Evolutionary conservation across 53 echinoderm and acorn worm species (phyloP).

Genomic region (Stichopus horrens): DNA sequence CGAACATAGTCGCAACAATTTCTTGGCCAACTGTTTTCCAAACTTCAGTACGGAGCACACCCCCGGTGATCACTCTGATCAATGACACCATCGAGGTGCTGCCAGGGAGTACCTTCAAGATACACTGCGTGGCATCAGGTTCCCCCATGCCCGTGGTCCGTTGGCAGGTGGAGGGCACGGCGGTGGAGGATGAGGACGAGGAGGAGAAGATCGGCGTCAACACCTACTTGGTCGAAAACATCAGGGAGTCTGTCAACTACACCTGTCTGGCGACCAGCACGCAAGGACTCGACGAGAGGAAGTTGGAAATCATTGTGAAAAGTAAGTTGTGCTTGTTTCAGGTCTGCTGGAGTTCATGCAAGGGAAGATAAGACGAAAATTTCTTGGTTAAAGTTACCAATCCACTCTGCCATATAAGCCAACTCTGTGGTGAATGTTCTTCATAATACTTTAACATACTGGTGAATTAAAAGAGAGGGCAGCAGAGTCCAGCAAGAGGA

Average conservation of each 20-base stretch:
- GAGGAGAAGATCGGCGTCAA: slow-evolving; percentile 59
- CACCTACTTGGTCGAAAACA: slow-evolving; percentile 51
- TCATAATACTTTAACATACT: no score
- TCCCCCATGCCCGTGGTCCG: slow-evolving; percentile 68
- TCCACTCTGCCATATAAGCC: no score
- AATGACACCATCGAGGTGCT: slow-evolving; percentile 58
- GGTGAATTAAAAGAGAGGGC: no score
- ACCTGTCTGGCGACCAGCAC: slow-evolving; percentile 66
- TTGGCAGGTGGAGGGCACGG: slow-evolving; percentile 66
- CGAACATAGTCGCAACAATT: no score
- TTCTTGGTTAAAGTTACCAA: no score
- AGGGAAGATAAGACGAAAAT: no score
- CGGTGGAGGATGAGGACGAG: slow-evolving; percentile 49
- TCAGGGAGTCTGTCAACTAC: slow-evolving; percentile 65
- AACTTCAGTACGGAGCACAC: slow-evolving; percentile 41
- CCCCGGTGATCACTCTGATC: slow-evolving; percentile 44
- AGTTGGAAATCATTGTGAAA: slow-evolving; percentile 61
- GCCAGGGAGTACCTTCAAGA: slow-evolving; percentile 60
- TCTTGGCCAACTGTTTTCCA: not conserved
- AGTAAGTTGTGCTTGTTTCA: slow-evolving; percentile 46
- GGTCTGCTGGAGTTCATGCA: not conserved
- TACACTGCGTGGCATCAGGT: slow-evolving; percentile 69
- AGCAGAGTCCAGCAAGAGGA: no score
- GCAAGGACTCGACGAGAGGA: slow-evolving; percentile 49
- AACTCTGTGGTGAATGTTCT: no score